A percentile compares a stretch with the other conserved stretches of the same genome.
Evolutionary conservation across 2,888 invertebrate species (phyloP).

Genomic region (Thymelicus lineola): DNA sequence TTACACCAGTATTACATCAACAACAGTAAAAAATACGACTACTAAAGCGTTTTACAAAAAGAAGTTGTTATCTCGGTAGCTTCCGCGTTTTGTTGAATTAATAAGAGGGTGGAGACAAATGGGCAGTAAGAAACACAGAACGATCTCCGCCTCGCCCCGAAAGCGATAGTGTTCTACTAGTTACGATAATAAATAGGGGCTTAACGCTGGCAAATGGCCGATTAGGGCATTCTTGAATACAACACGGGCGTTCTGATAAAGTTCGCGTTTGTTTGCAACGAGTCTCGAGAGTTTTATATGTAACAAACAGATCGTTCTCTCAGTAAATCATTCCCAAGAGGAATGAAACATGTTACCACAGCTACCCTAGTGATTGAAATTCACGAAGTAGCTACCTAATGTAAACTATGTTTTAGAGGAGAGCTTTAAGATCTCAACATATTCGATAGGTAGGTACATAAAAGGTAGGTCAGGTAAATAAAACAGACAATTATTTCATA

Average conservation of each 20-base stretch:
- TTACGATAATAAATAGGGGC: conserved; percentile 61
- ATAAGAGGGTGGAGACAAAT: conserved; percentile 69
- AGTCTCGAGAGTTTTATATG: conserved; percentile 68
- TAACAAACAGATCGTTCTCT: conserved; percentile 59
- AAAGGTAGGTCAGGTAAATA: no score
- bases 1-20: no score
- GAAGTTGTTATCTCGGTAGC: conserved; percentile 49
- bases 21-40: background rate
- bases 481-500: no score
- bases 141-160: conserved; percentile 65
- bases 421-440: no score
- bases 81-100: conserved; percentile 75
- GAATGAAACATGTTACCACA: conserved; percentile 10
- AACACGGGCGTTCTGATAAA: conserved; percentile 73
- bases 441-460: no score
- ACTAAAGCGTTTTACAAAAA: conserved; percentile 12
- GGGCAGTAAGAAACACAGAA: conserved; percentile 51
- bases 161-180: conserved; percentile 78
- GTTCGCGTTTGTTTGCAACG: conserved; percentile 74
- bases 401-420: no score
- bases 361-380: conserved; percentile 60
- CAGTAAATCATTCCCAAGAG: conserved; percentile 27
- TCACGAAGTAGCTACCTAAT: conserved; percentile 44
- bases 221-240: conserved; percentile 55
- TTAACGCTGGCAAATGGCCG: conserved; percentile 50